Evolutionary conservation across 1,140 invertebrate species (phyloP), one percentile per base, ranked within the genome.

Genomic region (Calosoma granatense): DNA sequence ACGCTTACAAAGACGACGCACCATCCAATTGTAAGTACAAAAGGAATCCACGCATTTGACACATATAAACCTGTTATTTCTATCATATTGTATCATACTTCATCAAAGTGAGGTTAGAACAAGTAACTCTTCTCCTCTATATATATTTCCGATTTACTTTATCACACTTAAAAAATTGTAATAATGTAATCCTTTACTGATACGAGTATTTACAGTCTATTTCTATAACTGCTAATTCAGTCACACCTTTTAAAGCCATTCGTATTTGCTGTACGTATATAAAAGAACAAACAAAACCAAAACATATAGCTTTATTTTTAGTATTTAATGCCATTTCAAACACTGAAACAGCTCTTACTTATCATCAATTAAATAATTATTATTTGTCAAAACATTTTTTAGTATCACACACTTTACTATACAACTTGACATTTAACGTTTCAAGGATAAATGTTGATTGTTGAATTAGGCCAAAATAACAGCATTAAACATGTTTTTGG

Each of bases 1-100:
- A 72, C 68, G 36, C 70, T 67, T 36, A 72, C 61, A 12, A 70
- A 60, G 15, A 67, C 56, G 30, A 63, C 12, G 17, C 9, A 12
- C 3, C 41, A 47, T 17, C 41, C 41, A 11, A 47, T 17, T 12
- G 41, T 12, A 47, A 47, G 9, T 4, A n/a, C 26, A 36, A 36
- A 9, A n/a, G n/a, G 26, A 9, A 36, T 36, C 26, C 6, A 36
- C n/a, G 26, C 26, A n/a, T 36, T 36, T 36, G 26, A 36, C 6
- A 9, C 26, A 36, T 9, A 9, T 36, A 36, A 36, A 36, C n/a
- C n/a, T 36, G 26, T n/a, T n/a, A n/a, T n/a, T n/a, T n/a, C n/a
- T n/a, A n/a, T 47, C 41, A 47, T 11, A 4, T 47, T 17, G 41
- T 47, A 11, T 17, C 6, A 11, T 47, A 47, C 15, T 47, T 17